Percentiles rank a stretch among this genome's conserved stretches.
These are phyloP conservation scores for Potamilus streckersoni DNA, from an alignment of 1,140 invertebrate species.

Conservation along the genomic window DNA sequence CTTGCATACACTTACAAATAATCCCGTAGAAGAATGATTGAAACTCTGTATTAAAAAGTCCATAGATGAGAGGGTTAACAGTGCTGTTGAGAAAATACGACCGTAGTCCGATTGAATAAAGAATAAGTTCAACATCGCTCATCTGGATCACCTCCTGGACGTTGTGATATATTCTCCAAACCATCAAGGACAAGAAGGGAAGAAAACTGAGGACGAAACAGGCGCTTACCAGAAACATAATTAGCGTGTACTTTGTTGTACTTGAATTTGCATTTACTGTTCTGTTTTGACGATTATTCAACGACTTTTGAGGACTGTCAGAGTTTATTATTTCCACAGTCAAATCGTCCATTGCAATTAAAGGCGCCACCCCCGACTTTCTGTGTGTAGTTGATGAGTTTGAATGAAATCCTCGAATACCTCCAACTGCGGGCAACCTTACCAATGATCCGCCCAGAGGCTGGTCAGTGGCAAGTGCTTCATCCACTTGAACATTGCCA, in stretches of 20 bases:
- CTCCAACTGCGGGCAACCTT: too few relatives aligned
- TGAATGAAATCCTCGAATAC: too few relatives aligned
- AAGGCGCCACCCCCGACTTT: too few relatives aligned
- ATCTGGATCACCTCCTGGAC: conserved; percentile 17
- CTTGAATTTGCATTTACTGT: neutral
- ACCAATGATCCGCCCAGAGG: too few relatives aligned
- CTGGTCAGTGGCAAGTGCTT: too few relatives aligned
- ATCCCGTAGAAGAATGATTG: conserved; percentile 12
- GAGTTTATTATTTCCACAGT: too few relatives aligned
- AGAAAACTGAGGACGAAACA: conserved; percentile 27
- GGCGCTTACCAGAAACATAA: conserved; percentile 20
- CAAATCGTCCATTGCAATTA: too few relatives aligned
- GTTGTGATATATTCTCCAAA: conserved; percentile 20
- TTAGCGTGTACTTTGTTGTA: conserved; percentile 25
- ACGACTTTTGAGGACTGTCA: too few relatives aligned
- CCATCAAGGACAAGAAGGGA: conserved; percentile 17
- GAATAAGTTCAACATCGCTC: conserved; percentile 9
- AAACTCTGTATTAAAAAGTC: conserved; percentile 28
- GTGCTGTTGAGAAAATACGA: conserved; percentile 33
- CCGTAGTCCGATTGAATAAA: conserved; percentile 27
- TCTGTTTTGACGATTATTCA: too few relatives aligned
- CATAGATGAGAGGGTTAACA: conserved; percentile 34
- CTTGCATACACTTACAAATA: neutral
- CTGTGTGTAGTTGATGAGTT: too few relatives aligned
- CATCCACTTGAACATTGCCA: too few relatives aligned